These are phyloP conservation scores for Trachemys scripta DNA, from an alignment of 2,113 vertebrate genomes.

Conservation along the genomic window DNA sequence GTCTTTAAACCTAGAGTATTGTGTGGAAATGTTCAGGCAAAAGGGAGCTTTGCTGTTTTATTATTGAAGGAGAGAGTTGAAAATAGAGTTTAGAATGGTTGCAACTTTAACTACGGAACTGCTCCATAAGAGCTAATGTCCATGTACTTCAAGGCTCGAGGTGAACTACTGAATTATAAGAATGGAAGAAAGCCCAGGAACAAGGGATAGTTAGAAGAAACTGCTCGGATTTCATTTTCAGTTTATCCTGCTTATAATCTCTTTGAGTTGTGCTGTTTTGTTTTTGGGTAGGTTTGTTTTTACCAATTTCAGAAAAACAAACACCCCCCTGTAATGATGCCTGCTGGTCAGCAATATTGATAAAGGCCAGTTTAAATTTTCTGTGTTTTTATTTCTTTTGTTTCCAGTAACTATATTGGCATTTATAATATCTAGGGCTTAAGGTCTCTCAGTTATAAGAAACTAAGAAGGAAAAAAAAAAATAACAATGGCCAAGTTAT, in stretches of 20 bases:
- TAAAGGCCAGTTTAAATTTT: background rate
- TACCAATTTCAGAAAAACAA: background rate
- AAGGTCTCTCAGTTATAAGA: background rate
- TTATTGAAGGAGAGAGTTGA: background rate
- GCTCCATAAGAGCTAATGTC: background rate
- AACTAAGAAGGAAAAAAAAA: background rate
- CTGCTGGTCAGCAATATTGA: background rate
- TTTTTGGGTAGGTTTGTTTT: background rate
- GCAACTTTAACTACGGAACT: background rate
- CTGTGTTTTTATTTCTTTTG: background rate
- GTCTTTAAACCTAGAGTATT: background rate
- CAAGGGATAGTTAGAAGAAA: background rate
- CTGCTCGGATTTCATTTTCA: background rate
- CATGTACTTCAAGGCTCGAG: background rate
- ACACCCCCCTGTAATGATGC: background rate
- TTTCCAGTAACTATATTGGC: background rate
- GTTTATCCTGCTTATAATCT: background rate
- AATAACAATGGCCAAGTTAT: background rate
- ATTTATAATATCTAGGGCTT: background rate
- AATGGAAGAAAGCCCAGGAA: background rate
- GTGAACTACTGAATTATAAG: background rate
- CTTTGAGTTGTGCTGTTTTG: background rate
- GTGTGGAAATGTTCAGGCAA: background rate
- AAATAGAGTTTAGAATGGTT: background rate
- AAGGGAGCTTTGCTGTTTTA: slow-evolving; percentile 8